Conservation (phyloP, 2,797 vertebrate genomes). For the Pseudomugil tenellus region DNA sequence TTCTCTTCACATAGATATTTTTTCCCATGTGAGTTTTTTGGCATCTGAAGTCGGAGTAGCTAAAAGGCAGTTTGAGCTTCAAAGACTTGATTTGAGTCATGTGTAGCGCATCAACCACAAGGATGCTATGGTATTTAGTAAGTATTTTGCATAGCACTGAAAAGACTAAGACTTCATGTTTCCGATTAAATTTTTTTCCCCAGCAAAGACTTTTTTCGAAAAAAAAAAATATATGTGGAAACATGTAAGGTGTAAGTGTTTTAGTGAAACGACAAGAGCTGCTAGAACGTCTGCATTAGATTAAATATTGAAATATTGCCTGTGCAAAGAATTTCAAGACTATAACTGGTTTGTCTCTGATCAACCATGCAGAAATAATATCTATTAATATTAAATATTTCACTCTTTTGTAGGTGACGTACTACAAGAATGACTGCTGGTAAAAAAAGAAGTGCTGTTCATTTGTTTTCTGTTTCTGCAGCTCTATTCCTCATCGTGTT, state of each 20-base stretch:
- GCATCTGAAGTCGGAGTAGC: conserved; percentile 9
- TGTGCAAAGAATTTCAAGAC: conserved; percentile 24
- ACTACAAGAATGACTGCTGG: not conserved
- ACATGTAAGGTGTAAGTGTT: conserved; percentile 8
- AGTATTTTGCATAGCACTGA: conserved; percentile 17
- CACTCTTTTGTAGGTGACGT: no score
- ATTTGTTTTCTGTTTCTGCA: conserved; percentile 32
- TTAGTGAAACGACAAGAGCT: conserved; percentile 13
- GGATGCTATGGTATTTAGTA: conserved; percentile 36
- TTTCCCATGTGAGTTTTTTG: not conserved
- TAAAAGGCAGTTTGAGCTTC: conserved; percentile 48
- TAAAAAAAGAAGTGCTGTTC: not conserved
- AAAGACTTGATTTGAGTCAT: conserved; percentile 70
- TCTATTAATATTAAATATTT: conserved; percentile 10
- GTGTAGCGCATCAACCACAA: conserved; percentile 51
- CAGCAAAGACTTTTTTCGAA: not conserved
- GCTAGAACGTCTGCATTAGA: conserved; percentile 31
- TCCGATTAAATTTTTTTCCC: conserved; percentile 29
- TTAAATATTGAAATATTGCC: conserved; percentile 47
- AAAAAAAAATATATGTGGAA: not conserved
- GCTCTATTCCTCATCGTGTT: conserved; percentile 27
- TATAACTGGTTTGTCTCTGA: conserved; percentile 13
- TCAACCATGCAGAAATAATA: conserved; percentile 6
- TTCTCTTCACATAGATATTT: not conserved
- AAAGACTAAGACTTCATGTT: conserved; percentile 62